A percentile compares a stretch with the other conserved stretches of the same genome.
Evolutionary conservation across 2,888 invertebrate species (phyloP).

Genomic region (Yponomeuta evonymella): DNA sequence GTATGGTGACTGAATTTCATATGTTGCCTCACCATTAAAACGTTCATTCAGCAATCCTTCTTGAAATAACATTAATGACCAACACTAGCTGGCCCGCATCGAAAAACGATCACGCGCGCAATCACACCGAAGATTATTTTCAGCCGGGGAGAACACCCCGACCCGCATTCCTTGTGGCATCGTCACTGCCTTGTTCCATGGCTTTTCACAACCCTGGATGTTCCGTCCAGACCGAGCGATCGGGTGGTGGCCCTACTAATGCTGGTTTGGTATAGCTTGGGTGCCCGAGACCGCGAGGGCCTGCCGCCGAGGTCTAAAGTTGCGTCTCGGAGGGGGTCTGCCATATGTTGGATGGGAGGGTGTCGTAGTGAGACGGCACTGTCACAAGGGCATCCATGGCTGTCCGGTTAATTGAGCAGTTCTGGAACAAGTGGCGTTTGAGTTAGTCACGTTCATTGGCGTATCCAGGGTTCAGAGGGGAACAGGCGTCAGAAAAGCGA

Average conservation of each 20-base stretch:
- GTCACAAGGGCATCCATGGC: conserved; percentile 84
- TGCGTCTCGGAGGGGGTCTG: conserved; percentile 60
- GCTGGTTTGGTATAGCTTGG: conserved; percentile 43
- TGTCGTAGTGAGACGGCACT: conserved; percentile 85
- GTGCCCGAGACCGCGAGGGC: conserved; percentile 38
- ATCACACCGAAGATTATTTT: background rate
- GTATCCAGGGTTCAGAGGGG: too few relatives aligned
- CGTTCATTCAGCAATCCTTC: background rate
- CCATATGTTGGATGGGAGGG: conserved; percentile 70
- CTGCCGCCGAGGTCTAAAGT: conserved; percentile 46
- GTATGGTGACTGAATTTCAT: too few relatives aligned
- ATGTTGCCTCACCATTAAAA: background rate
- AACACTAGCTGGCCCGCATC: background rate
- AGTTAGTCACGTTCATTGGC: too few relatives aligned
- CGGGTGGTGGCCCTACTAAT: conserved; percentile 40
- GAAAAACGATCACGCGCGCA: background rate
- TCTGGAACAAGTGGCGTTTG: conserved; percentile 50
- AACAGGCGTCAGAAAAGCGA: too few relatives aligned
- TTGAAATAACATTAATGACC: background rate
- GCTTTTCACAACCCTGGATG: conserved; percentile 60
- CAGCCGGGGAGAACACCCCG: background rate
- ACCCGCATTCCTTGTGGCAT: background rate
- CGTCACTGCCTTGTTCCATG: conserved; percentile 36
- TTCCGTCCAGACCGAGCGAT: conserved; percentile 28
- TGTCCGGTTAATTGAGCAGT: conserved; percentile 81